Conservation (phyloP, 2,797 vertebrate species). For the Sebastes oblongus region DNA sequence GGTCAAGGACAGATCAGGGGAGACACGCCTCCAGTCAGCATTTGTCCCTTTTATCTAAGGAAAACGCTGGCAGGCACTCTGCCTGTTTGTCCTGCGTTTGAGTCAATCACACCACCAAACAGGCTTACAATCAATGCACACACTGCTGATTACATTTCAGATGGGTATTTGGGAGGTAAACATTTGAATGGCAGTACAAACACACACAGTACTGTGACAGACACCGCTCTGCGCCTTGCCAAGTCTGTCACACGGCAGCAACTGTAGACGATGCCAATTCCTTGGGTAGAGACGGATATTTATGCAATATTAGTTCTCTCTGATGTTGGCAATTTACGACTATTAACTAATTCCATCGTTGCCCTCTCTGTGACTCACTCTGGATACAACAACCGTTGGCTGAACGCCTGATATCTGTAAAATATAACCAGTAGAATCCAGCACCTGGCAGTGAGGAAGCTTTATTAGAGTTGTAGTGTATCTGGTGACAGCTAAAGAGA, state of each 20-base stretch:
- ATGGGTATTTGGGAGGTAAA: constrained; percentile 69
- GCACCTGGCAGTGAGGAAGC: constrained; percentile 41
- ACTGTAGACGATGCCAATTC: constrained; percentile 32
- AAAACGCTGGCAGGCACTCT: constrained; percentile 24
- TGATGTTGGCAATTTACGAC: constrained; percentile 30
- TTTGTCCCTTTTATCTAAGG: constrained; percentile 46
- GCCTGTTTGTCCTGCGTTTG: constrained; percentile 64
- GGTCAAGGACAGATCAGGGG: constrained; percentile 58
- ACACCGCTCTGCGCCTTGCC: constrained; percentile 33
- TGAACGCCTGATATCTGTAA: constrained; percentile 31
- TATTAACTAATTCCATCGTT: constrained; percentile 32
- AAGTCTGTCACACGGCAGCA: constrained; percentile 42
- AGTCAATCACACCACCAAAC: constrained; percentile 64
- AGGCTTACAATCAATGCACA: constrained; percentile 62
- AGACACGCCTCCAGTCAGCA: constrained; percentile 21
- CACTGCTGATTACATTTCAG: constrained; percentile 69
- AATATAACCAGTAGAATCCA: constrained; percentile 28
- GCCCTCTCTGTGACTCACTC: constrained; percentile 27
- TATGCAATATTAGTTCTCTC: constrained; percentile 7
- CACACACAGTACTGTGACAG: constrained; percentile 44
- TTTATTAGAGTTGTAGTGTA: constrained; percentile 44
- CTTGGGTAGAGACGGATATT: constrained; percentile 22
- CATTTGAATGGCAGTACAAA: constrained; percentile 73
- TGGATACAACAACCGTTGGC: constrained; percentile 21
- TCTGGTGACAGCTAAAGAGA: constrained; percentile 44